Conservation (phyloP, 2,113 vertebrate species). For the Aspidoscelis tigris region DNA sequence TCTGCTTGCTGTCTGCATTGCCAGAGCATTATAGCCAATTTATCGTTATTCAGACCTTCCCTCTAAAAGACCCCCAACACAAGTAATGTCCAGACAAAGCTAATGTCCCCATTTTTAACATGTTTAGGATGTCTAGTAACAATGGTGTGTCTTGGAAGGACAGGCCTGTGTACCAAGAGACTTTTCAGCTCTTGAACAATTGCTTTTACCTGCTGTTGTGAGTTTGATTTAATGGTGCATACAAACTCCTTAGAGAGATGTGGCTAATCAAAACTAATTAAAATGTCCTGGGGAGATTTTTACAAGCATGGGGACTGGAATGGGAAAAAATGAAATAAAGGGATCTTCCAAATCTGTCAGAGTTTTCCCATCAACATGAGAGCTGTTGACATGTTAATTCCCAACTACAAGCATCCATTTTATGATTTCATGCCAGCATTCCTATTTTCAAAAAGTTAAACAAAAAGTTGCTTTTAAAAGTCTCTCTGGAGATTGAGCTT, state of each 20-base stretch:
- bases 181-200: not conserved
- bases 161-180: not conserved
- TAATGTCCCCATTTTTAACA: no score
- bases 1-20: no score
- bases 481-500: slow-evolving; percentile 43
- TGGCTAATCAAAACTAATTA: slow-evolving; percentile 49
- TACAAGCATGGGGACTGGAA: slow-evolving; percentile 48
- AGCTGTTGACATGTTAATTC: slow-evolving; percentile 19
- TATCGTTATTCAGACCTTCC: no score
- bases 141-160: not conserved
- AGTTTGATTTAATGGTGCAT: not conserved
- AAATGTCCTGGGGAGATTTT: slow-evolving; percentile 35
- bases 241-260: not conserved
- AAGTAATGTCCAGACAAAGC: no score
- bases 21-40: no score
- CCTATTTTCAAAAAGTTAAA: slow-evolving; percentile 8
- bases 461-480: slow-evolving; percentile 51
- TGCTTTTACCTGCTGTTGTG: not conserved
- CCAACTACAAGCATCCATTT: slow-evolving; percentile 32
- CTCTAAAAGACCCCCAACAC: no score
- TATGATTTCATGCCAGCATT: slow-evolving; percentile 27
- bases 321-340: slow-evolving; percentile 23
- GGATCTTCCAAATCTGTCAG: slow-evolving; percentile 41
- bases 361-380: slow-evolving; percentile 32
- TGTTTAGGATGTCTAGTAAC: no score